A percentile compares a stretch with the other conserved stretches of the same genome.
phyloP scores from a whole-genome alignment of 2,113 vertebrate species.

The Chaetodon auriga region DNA sequence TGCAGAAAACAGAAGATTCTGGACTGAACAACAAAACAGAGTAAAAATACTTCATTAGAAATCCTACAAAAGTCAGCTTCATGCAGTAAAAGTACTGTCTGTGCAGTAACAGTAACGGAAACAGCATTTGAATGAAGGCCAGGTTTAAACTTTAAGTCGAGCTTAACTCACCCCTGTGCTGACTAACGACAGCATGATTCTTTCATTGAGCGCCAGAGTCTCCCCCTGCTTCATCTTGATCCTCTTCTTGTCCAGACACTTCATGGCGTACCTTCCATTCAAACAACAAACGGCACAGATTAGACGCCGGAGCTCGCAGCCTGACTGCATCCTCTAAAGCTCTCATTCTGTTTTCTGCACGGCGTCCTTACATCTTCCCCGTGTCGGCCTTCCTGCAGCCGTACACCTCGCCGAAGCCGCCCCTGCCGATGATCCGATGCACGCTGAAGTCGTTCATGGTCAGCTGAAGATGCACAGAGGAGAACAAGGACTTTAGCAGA shows the following conservation, averaged over 20 bases:
- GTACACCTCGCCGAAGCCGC: constrained; percentile 98
- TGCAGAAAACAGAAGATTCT: no score
- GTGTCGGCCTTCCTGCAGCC: constrained; percentile 99
- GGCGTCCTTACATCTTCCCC: constrained; percentile 93
- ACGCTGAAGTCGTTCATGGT: constrained; percentile 99
- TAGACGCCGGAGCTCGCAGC: neutral
- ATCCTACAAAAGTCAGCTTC: no score
- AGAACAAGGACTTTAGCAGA: neutral
- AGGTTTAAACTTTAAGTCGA: neutral
- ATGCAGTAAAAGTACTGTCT: no score
- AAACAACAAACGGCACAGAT: neutral
- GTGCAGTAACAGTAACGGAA: no score
- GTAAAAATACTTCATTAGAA: no score
- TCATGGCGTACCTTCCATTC: constrained; percentile 95
- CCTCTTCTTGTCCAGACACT: constrained; percentile 98
- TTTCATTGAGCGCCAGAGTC: constrained; percentile 96
- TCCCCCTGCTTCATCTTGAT: constrained; percentile 99
- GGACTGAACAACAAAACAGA: no score
- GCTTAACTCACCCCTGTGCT: constrained; percentile 94
- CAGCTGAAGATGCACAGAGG: constrained; percentile 83
- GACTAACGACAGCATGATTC: constrained; percentile 98
- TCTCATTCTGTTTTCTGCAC: rapidly evolving
- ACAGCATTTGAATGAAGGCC: neutral
- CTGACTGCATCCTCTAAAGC: rapidly evolving
- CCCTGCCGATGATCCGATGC: constrained; percentile 97